A percentile compares a stretch with the other conserved stretches of the same genome.
These are phyloP conservation scores for Pandemis cinnamomeana DNA, from an alignment of 2,888 invertebrate species.

Conservation along the genomic window DNA sequence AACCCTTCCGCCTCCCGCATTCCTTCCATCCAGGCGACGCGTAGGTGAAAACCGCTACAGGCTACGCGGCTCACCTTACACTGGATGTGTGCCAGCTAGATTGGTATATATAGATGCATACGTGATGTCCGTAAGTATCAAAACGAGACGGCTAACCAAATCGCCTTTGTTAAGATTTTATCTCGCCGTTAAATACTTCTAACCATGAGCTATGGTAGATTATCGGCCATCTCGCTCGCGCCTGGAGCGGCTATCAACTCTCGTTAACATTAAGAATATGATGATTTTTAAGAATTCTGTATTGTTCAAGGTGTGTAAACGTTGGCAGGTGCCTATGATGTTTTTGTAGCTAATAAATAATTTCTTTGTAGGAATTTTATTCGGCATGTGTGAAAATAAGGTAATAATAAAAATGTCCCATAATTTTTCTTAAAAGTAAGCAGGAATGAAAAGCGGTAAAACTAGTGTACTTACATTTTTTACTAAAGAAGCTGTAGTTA, in stretches of 20 bases:
- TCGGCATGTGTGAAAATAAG: not conserved
- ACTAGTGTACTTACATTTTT: no score
- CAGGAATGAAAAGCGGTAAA: not conserved
- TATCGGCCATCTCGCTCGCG: slow-evolving; percentile 74
- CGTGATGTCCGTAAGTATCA: slow-evolving; percentile 77
- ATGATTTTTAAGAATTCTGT: slow-evolving; percentile 53
- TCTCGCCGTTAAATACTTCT: slow-evolving; percentile 83
- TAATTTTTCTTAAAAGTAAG: not conserved
- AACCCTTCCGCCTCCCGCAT: slow-evolving; percentile 56
- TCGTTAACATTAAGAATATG: slow-evolving; percentile 69
- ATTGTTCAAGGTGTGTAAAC: slow-evolving; percentile 8
- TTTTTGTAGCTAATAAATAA: not conserved
- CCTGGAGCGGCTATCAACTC: slow-evolving; percentile 74
- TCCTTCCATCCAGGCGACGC: slow-evolving; percentile 47
- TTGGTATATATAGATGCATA: slow-evolving; percentile 79
- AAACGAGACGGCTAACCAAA: slow-evolving; percentile 83
- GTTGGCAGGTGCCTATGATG: not conserved
- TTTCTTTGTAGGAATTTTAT: not conserved
- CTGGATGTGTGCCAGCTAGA: slow-evolving; percentile 63
- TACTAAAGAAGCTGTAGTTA: not conserved
- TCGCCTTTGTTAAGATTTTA: slow-evolving; percentile 84
- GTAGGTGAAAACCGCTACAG: slow-evolving; percentile 50
- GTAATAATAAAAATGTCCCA: no score
- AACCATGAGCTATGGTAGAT: slow-evolving; percentile 72
- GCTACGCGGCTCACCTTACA: slow-evolving; percentile 56